Evolutionary conservation across 1,140 invertebrate genomes (phyloP), one percentile per base, ranked within the genome.

Genomic region (Zaprionus camerounensis): DNA sequence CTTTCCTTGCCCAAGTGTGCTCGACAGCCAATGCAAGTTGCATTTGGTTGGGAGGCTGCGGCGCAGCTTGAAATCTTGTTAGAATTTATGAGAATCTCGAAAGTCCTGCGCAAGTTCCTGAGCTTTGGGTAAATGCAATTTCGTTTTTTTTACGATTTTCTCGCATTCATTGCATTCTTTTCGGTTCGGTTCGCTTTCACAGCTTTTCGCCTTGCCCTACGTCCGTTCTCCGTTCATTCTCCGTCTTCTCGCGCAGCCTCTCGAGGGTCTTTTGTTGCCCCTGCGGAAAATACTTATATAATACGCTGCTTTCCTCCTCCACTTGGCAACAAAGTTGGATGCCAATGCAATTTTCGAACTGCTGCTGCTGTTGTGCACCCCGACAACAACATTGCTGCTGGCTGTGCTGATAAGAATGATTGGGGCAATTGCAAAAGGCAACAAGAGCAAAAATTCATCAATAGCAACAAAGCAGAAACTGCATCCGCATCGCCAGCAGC

Each of bases 21-120:
- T 13, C 44, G 36, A 5, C 22, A 61, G 49, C 56, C 36, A 77
- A 73, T 72, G 70, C 75, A 77, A 44, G 41, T 73, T 34, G 20
- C 56, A 77, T 68, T 56, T 51, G 63, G 49, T 57, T 77, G 70
- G 58, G 69, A 66, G 41, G 61, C 15, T 38, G 74, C 57, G 58
- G 66, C 85, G 71, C 85, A 88, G 84, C 84, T 79, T 81, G 84
- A 88, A 88, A 91, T 90, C 85, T 88, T 88, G 85, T 88, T 88
- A 88, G 85, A 88, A 88, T 90, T 88, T 88, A 88, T 85, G 88
- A 90, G 85, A 88, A 85, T 88, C 79, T 79, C 85, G 31, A 84
- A 88, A 88, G 85, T 88, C 85, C 81, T 90, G 85, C 85, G 85
- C 85, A 90, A 88, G 81, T 88, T 87, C 68, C 74, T 77, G 75